Evolutionary conservation across 2,888 invertebrate genomes (phyloP), one percentile per base, ranked within the genome.

Genomic region (Siphonodentalium dalli): DNA sequence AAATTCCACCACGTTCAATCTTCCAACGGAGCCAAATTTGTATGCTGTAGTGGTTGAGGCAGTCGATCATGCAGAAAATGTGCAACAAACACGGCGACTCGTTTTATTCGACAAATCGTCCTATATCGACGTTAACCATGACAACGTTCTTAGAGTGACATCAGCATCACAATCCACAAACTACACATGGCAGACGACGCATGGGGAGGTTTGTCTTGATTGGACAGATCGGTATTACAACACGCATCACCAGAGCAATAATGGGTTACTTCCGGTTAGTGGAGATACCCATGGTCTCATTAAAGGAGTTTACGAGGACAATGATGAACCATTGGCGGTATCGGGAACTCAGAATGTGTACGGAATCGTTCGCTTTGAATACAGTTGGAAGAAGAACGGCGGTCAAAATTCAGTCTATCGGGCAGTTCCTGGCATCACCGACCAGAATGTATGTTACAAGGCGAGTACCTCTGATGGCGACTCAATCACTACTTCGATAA

Each of bases 21-120:
- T n/a, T n/a, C n/a, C n/a, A n/a, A n/a, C n/a, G n/a, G 45, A 35
- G 33, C 51, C 58, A 4, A 40, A 39, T 7, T 15, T 65, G 13
- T 63, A 58, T 46, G 58, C 50, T 21, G 28, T 66, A 8, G n/a
- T 48, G 3, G 37, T 68, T 6, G 61, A 63, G 20, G 61, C 60
- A 1, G 46, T 56, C 9, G 68, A 68, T 40, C 44, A 55, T 3
- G 65, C 63, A 1, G 51, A 54, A 7, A 68, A 68, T 42, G 50
- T 53, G 8, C 11, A 31, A 37, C 52, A 58, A 15, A 54, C 58
- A 8, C 43, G 67, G 31, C 24, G 65, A 27, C 61, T 67, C 28
- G 42, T 67, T 3, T 53, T 67, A 18, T 63, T 34, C 27, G 67
- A 67, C 45, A 62, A 63, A 24, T 47, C 60, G 0, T 62, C 64